Percentiles rank a stretch among this genome's conserved stretches.
Evolutionary conservation across 2,797 vertebrate genomes (phyloP).

Genomic region (Acipenser ruthenus): DNA sequence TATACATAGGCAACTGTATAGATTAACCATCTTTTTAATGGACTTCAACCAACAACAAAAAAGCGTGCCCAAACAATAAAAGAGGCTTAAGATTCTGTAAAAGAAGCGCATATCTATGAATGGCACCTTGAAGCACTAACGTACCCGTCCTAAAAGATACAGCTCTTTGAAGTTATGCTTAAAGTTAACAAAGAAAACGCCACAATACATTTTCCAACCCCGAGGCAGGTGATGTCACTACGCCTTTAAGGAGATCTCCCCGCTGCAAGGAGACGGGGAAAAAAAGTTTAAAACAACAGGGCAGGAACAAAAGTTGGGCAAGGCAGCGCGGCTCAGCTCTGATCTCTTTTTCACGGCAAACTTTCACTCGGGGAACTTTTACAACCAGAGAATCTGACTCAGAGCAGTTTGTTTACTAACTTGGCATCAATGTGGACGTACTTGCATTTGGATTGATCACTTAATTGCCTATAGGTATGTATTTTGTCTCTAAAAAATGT

Average conservation of each 20-base stretch:
- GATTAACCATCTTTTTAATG: no score
- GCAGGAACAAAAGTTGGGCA: conserved; percentile 12
- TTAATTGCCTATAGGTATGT: conserved; percentile 15
- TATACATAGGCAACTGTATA: no score
- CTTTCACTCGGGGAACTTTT: conserved; percentile 12
- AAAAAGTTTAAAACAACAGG: conserved; percentile 1
- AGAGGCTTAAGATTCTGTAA: no score
- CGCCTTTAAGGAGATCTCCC: conserved; percentile 19
- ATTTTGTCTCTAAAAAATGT: background rate
- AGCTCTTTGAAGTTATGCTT: no score
- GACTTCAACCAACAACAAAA: no score
- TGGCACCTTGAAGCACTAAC: no score
- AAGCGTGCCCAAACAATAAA: no score
- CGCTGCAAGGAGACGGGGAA: conserved; percentile 23
- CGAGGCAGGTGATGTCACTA: conserved; percentile 20
- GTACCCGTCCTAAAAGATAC: no score
- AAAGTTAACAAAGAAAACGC: conserved; percentile 9
- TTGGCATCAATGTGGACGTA: conserved; percentile 18
- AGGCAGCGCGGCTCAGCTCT: conserved; percentile 8
- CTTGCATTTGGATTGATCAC: conserved; percentile 14
- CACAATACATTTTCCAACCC: conserved; percentile 13
- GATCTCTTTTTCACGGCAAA: background rate
- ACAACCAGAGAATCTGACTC: conserved; percentile 15
- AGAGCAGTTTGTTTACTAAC: conserved; percentile 7
- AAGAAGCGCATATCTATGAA: no score